phyloP scores from a whole-genome alignment of 2,797 vertebrate species.

The Threskiornis aethiopicus region DNA sequence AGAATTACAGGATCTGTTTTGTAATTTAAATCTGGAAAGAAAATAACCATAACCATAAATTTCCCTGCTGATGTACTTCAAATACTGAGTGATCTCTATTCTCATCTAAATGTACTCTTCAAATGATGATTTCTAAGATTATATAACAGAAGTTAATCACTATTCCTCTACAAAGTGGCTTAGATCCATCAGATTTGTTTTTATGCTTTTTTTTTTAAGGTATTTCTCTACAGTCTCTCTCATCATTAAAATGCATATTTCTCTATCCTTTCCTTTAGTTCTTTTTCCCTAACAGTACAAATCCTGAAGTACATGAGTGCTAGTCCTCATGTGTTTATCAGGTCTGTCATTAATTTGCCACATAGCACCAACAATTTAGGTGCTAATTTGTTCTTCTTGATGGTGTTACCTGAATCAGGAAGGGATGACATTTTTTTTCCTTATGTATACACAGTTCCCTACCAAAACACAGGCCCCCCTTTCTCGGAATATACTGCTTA shows the following conservation, averaged over 20 bases:
- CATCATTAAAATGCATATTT: fast-evolving
- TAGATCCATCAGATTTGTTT: background rate
- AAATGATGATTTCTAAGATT: background rate
- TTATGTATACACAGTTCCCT: no score
- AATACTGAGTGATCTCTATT: background rate
- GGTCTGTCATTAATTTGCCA: background rate
- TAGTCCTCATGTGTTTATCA: fast-evolving
- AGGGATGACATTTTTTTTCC: background rate
- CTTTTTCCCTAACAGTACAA: background rate
- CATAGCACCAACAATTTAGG: background rate
- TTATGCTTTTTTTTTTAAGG: background rate
- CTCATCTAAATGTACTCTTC: background rate
- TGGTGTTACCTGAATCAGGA: background rate
- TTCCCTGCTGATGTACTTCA: background rate
- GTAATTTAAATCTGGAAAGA: background rate
- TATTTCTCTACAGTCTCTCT: background rate
- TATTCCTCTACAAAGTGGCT: background rate
- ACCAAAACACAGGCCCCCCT: background rate
- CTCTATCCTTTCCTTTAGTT: background rate
- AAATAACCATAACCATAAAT: background rate
- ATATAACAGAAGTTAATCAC: background rate
- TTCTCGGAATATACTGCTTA: no score
- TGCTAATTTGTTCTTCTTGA: background rate
- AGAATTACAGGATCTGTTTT: background rate
- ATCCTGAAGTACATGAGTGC: background rate